Base-by-base conservation (phyloP, 2,888 invertebrate genomes). In the Lasioglossum vierecki region DNA sequence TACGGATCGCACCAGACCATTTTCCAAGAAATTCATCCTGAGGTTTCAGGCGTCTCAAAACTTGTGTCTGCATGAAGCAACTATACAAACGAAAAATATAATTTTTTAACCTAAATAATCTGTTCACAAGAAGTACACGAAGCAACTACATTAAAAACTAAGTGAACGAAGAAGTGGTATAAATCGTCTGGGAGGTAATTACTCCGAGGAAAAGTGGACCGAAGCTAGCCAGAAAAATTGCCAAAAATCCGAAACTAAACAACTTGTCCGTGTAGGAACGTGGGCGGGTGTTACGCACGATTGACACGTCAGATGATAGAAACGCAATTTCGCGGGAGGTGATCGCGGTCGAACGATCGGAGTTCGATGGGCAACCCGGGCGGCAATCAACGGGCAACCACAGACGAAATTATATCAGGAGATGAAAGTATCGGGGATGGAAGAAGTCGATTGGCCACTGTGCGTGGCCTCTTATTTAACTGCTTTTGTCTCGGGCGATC, bases 1-100 rank as follows among this genome's bases (percentile, higher is more conserved):
- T 82, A 70, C 83, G 88, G 88, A 89, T 89, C 89, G 85, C 79
- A 80, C 49, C 72, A 60, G 63, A 72, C 76, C 30, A 74, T 88
- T 83, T 74, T 76, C 74, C 41, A 44, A 22, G 68, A 76, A 77
- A 81, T 78, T 80, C 35, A 81, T 26, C 1, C 66, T 35, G 18
- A 18, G 18, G 22, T 39, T 39, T 6, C 1, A 39, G 8, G 9
- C 35, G 9, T 9, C 26, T 22, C 35, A 35, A 22, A 22, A 35
- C 22, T 26, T 26, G 0, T 15, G 15, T 6, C n/a, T n/a, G n/a
- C 4, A n/a, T 0, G 46, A 46, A 46, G 5, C 5, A 46, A 46
- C 15, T 18, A 1, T 15, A 46, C 4, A 15, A 15, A 18, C 15
- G 15, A 46, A 18, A 5, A 15, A 46, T 30, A 30, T n/a, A n/a